phyloP scores from a whole-genome alignment of 2,888 invertebrate species.

The Coremacera marginata region DNA sequence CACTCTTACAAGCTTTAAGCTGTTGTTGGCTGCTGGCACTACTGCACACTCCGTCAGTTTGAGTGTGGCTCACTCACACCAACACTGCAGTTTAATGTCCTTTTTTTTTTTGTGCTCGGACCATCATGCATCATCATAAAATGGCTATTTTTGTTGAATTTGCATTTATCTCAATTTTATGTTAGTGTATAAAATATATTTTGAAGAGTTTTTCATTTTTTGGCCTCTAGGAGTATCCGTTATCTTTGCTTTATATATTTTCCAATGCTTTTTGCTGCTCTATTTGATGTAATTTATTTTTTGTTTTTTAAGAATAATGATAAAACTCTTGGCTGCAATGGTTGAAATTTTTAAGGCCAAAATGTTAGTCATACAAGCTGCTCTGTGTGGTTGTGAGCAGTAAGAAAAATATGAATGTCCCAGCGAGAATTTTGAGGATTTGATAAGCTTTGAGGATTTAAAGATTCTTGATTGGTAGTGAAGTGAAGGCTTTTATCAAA shows the following conservation, averaged over 20 bases:
- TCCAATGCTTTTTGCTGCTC: not conserved
- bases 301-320: not conserved
- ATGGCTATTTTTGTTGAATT: constrained; percentile 28
- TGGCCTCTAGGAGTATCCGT: not conserved
- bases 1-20: not conserved
- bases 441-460: no score
- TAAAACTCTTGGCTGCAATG: not conserved
- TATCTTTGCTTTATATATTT: not conserved
- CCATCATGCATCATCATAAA: constrained; percentile 35
- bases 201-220: not conserved
- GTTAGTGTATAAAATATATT: not conserved
- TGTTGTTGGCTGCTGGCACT: not conserved
- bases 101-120: not conserved
- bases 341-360: no score
- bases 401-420: no score
- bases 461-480: no score
- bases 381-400: no score
- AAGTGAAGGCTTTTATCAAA: no score
- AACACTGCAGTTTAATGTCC: constrained; percentile 3
- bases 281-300: constrained; percentile 4
- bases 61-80: not conserved
- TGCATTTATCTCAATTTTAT: constrained; percentile 35
- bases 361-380: no score
- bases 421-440: no score
- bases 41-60: not conserved